Conservation (phyloP, 1,140 invertebrate species). For the Papilio glaucus region DNA sequence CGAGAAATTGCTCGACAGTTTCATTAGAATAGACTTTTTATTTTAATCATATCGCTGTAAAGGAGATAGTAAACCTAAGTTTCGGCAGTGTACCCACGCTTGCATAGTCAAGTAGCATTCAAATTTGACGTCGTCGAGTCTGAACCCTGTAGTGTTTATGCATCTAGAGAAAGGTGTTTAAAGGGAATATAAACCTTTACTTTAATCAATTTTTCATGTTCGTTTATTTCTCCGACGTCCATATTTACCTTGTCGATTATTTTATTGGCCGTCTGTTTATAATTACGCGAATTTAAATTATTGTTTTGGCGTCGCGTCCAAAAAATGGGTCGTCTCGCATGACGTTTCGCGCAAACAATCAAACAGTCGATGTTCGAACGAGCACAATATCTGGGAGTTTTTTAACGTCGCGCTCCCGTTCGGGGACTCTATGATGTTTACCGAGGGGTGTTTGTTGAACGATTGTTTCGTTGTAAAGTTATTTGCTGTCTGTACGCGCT, state of each 20-base stretch:
- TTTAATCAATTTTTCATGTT: not conserved
- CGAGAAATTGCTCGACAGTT: not conserved
- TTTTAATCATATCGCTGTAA: too few relatives aligned
- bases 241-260: constrained; percentile 18
- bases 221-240: not conserved
- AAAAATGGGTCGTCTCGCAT: not conserved
- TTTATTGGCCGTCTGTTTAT: constrained; percentile 18
- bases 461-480: not conserved
- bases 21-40: too few relatives aligned
- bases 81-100: too few relatives aligned
- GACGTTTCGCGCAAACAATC: constrained; percentile 1
- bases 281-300: constrained; percentile 9
- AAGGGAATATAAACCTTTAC: not conserved
- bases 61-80: too few relatives aligned
- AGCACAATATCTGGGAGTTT: constrained; percentile 19
- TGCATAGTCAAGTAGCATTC: too few relatives aligned
- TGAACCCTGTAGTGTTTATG: too few relatives aligned
- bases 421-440: constrained; percentile 22
- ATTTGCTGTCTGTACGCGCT: not conserved
- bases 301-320: constrained; percentile 13
- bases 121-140: too few relatives aligned
- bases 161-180: too few relatives aligned
- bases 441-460: not conserved
- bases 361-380: not conserved
- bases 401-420: constrained; percentile 3